A percentile compares a stretch with the other conserved stretches of the same genome.
These are phyloP conservation scores for Gymnoscelis rufifasciata DNA, from an alignment of 2,888 invertebrate species.

Conservation along the genomic window DNA sequence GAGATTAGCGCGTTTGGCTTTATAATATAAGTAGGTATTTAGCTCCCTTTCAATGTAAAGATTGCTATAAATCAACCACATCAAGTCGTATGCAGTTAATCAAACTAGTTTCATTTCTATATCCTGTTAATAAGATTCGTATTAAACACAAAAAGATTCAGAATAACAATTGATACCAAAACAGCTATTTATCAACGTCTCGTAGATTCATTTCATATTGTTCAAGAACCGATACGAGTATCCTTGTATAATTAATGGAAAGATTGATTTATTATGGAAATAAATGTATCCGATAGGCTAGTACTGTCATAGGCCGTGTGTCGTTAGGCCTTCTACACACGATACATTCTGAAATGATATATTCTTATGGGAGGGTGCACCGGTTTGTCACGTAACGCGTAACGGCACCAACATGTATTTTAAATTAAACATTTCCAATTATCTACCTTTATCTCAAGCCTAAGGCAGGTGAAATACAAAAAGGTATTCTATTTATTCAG, in stretches of 20 bases:
- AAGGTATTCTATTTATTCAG: too few species aligned
- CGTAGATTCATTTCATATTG: slow-evolving; percentile 27
- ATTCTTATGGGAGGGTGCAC: too few species aligned
- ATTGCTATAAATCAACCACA: too few species aligned
- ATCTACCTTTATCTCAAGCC: too few species aligned
- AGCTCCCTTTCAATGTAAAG: too few species aligned
- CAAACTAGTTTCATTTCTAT: slow-evolving; percentile 8
- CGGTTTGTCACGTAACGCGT: too few species aligned
- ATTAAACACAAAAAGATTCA: slow-evolving; percentile 13
- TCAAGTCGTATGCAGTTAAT: not conserved
- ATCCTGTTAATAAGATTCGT: not conserved
- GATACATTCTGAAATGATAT: not conserved
- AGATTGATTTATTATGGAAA: slow-evolving; percentile 48
- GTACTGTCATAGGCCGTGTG: slow-evolving; percentile 20
- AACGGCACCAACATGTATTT: too few species aligned
- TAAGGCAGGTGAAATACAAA: too few species aligned
- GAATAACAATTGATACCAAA: slow-evolving; percentile 20
- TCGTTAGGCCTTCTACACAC: not conserved
- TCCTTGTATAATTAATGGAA: slow-evolving; percentile 46
- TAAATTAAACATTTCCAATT: too few species aligned
- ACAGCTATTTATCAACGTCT: slow-evolving; percentile 31
- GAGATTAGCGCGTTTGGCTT: too few species aligned
- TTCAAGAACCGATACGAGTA: slow-evolving; percentile 30
- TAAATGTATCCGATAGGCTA: slow-evolving; percentile 37
- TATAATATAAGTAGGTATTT: too few species aligned